phyloP scores from a whole-genome alignment of 2,113 vertebrate species.

The Arothron firmamentum region DNA sequence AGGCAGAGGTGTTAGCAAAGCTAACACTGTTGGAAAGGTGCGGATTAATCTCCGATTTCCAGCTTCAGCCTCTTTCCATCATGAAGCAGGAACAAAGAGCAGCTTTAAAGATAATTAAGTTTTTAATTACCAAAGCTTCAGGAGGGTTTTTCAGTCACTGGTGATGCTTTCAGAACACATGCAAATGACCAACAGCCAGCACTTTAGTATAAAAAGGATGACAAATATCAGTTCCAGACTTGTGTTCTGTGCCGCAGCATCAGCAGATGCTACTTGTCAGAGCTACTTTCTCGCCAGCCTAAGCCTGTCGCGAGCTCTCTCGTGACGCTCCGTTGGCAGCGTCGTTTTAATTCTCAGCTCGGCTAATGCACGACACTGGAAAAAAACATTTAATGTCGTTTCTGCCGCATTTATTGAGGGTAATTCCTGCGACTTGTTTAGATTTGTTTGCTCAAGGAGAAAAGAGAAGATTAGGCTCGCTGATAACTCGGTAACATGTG shows the following conservation, averaged over 20 bases:
- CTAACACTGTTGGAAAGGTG: conserved; percentile 11
- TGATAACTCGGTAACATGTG: conserved; percentile 11
- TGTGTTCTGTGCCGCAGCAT: conserved; percentile 24
- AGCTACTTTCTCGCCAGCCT: conserved; percentile 29
- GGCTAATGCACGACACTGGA: conserved; percentile 11
- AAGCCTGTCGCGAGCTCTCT: conserved; percentile 22
- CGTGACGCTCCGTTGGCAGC: conserved; percentile 1
- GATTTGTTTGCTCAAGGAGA: conserved; percentile 9
- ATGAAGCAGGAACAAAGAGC: too few relatives aligned
- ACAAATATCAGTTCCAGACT: conserved; percentile 21
- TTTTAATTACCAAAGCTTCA: too few relatives aligned
- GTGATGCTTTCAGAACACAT: conserved; percentile 5
- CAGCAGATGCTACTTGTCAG: conserved; percentile 28
- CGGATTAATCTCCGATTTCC: conserved; percentile 22
- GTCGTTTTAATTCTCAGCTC: conserved; percentile 41
- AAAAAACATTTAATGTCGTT: conserved; percentile 10
- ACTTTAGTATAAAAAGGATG: conserved; percentile 6
- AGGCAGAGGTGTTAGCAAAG: conserved; percentile 18
- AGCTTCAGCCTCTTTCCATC: too few relatives aligned
- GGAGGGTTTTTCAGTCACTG: background rate
- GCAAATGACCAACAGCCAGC: conserved; percentile 15
- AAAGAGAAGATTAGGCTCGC: conserved; percentile 28
- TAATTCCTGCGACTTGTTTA: conserved; percentile 16
- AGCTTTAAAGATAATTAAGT: too few relatives aligned
- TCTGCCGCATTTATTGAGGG: conserved; percentile 12